Percentiles rank a stretch among this genome's conserved stretches.
phyloP scores from a whole-genome alignment of 2,797 vertebrate species.

The Choloepus didactylus region DNA sequence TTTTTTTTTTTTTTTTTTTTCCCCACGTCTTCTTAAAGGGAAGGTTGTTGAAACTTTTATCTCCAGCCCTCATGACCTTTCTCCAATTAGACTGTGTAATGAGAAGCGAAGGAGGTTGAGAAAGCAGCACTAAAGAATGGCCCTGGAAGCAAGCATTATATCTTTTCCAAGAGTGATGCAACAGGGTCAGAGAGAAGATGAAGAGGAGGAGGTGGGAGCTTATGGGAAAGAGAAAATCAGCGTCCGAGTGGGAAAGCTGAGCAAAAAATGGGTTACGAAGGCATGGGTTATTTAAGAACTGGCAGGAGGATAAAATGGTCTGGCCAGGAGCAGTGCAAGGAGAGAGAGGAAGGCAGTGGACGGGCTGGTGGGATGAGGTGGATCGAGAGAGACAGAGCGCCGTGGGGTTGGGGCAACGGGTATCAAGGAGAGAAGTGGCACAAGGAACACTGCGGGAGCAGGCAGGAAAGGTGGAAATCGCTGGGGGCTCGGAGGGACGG shows the following conservation, averaged over 20 bases:
- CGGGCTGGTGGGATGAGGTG: neutral
- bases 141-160: neutral
- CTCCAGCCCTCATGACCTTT: conserved; percentile 66
- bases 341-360: too few relatives aligned
- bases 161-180: conserved; percentile 62
- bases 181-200: conserved; percentile 65
- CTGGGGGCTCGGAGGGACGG: neutral
- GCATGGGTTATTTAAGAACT: neutral
- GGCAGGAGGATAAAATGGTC: neutral
- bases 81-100: conserved; percentile 16
- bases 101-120: neutral
- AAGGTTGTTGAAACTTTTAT: conserved; percentile 77
- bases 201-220: neutral
- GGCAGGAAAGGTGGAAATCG: neutral
- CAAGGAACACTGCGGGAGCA: neutral
- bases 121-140: neutral
- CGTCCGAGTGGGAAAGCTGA: neutral
- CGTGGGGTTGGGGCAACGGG: neutral
- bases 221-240: neutral
- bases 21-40: conserved; percentile 31
- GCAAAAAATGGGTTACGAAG: neutral
- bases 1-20: too few relatives aligned
- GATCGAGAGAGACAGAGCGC: neutral
- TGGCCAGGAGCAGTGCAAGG: fast-evolving
- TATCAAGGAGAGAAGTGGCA: neutral